Percentiles rank a stretch among this genome's conserved stretches.
phyloP scores from a whole-genome alignment of 2,113 vertebrate genomes.

The Crocuta crocuta region DNA sequence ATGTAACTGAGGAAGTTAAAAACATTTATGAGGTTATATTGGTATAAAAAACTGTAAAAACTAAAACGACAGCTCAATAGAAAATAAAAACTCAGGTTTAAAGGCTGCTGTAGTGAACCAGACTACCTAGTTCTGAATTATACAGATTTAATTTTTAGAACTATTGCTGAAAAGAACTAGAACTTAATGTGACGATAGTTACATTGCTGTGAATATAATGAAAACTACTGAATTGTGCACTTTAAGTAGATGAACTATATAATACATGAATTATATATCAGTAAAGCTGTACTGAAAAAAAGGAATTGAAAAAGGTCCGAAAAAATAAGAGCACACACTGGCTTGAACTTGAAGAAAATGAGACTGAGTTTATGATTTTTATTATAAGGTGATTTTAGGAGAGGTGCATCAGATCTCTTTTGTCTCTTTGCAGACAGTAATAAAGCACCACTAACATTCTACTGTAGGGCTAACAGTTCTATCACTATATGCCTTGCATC shows the following conservation, averaged over 20 bases:
- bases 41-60: conserved; percentile 24
- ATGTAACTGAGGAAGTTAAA: conserved; percentile 89
- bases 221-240: background rate
- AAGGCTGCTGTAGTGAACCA: background rate
- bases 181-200: background rate
- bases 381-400: background rate
- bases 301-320: background rate
- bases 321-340: background rate
- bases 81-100: conserved; percentile 34
- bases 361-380: background rate
- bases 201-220: background rate
- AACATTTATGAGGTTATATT: conserved; percentile 54
- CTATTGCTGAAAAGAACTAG: background rate
- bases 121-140: background rate
- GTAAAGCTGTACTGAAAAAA: background rate
- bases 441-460: background rate
- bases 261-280: background rate
- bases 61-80: background rate
- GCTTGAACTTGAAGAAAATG: conserved; percentile 8
- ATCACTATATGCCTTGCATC: background rate
- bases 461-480: background rate
- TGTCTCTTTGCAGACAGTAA: background rate
- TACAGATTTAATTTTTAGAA: conserved; percentile 45
- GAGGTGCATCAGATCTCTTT: background rate
- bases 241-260: background rate